Evolutionary conservation across 2,797 vertebrate genomes (phyloP).

Genomic region (Tangara arthus): DNA sequence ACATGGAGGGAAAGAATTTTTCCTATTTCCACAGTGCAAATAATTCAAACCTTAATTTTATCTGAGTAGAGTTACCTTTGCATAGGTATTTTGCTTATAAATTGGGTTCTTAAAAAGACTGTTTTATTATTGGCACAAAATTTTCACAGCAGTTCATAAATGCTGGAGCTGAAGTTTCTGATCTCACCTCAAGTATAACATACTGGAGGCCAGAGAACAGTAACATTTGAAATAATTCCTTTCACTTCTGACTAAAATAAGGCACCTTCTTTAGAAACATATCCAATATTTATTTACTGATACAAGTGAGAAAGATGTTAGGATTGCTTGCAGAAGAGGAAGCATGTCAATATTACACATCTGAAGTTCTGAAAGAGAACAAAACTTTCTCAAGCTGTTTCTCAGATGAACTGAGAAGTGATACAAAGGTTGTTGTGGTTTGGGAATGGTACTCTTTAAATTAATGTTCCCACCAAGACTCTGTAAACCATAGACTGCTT

Average conservation of each 20-base stretch:
- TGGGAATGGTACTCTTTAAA: not conserved
- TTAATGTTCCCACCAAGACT: not conserved
- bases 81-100: not conserved
- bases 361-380: not conserved
- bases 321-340: not conserved
- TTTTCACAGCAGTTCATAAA: not conserved
- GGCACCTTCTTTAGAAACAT: not conserved
- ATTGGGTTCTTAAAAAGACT: not conserved
- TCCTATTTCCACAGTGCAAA: not conserved
- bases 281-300: not conserved
- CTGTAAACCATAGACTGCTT: not conserved
- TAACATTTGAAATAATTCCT: not conserved
- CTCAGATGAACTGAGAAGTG: not conserved
- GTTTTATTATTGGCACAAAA: not conserved
- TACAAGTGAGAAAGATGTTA: not conserved
- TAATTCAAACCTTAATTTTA: not conserved
- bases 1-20: not conserved
- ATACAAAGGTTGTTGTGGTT: not conserved
- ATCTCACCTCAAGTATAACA: not conserved
- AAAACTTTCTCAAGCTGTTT: not conserved
- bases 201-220: not conserved
- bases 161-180: not conserved
- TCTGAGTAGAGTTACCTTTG: not conserved
- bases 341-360: rapidly evolving
- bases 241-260: not conserved